These are phyloP conservation scores for Lycaena phlaeas DNA, from an alignment of 2,888 invertebrate species.

Conservation along the genomic window DNA sequence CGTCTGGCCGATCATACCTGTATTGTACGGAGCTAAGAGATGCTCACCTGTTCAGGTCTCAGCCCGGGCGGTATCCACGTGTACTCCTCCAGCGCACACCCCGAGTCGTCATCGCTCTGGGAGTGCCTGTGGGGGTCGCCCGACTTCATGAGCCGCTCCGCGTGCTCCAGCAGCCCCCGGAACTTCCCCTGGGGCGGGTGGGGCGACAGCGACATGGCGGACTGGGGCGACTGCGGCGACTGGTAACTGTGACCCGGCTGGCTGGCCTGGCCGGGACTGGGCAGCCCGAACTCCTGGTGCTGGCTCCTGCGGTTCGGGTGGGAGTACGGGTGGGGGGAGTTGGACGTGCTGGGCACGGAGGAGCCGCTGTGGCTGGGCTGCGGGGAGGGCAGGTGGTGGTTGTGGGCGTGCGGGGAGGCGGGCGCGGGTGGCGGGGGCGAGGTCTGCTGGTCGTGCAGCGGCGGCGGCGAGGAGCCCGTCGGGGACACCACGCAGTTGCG, in stretches of 20 bases:
- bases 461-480: slow-evolving; percentile 59
- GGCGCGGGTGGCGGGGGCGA: slow-evolving; percentile 57
- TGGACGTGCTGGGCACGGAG: slow-evolving; percentile 49
- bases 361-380: slow-evolving; percentile 57
- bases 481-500: slow-evolving; percentile 82
- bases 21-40: no score
- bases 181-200: slow-evolving; percentile 58
- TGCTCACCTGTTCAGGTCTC: slow-evolving; percentile 92
- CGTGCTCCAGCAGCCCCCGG: slow-evolving; percentile 57
- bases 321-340: slow-evolving; percentile 56
- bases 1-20: no score
- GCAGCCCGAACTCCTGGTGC: slow-evolving; percentile 41
- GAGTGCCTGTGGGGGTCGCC: slow-evolving; percentile 87
- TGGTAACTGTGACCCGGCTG: slow-evolving; percentile 46
- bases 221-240: slow-evolving; percentile 55
- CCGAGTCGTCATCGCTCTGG: slow-evolving; percentile 97
- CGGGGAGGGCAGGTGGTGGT: slow-evolving; percentile 47
- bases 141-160: slow-evolving; percentile 75
- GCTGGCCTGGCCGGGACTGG: slow-evolving; percentile 42
- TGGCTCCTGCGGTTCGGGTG: slow-evolving; percentile 53
- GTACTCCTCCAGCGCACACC: slow-evolving; percentile 97
- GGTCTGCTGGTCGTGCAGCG: slow-evolving; percentile 44
- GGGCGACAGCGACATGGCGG: slow-evolving; percentile 61
- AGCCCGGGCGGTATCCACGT: slow-evolving; percentile 98
- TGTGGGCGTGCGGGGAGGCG: slow-evolving; percentile 36